Percentiles rank a stretch among this genome's conserved stretches.
Conservation (phyloP, 2,113 vertebrate genomes). For the Mungos mungo region DNA sequence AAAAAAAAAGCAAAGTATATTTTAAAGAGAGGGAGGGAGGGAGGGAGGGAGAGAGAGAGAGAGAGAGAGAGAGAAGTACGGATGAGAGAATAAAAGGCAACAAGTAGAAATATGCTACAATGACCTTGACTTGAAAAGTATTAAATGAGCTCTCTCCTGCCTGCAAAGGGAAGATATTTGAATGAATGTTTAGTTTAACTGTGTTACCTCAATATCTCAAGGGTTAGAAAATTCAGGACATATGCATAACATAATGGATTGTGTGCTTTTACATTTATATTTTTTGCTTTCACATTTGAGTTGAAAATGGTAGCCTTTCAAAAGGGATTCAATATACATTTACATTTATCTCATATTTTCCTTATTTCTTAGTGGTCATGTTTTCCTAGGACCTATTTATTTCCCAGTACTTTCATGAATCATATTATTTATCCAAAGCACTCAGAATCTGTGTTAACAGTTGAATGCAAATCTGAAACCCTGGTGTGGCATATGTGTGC, state of each 20-base stretch:
- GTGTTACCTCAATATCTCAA: background rate
- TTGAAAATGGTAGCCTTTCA: background rate
- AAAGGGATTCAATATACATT: background rate
- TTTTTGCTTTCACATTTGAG: background rate
- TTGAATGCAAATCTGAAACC: background rate
- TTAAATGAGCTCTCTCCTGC: background rate
- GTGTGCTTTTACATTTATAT: background rate
- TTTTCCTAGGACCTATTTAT: background rate
- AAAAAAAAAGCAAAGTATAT: background rate
- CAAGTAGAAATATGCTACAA: background rate
- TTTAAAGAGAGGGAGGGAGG: no score
- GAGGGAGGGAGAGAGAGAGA: no score
- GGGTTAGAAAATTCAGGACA: constrained; percentile 19
- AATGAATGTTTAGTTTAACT: constrained; percentile 31
- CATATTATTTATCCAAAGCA: background rate
- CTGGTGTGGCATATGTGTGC: background rate
- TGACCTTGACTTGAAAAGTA: background rate
- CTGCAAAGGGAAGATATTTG: background rate
- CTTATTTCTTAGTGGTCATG: background rate
- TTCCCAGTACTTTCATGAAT: background rate
- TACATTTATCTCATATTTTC: background rate
- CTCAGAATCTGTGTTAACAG: background rate
- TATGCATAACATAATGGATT: background rate
- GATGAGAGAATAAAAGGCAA: constrained; percentile 24
- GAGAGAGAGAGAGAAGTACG: background rate